Base-by-base conservation (phyloP, 1,140 invertebrate species). In the Aphelinus atriplicis region DNA sequence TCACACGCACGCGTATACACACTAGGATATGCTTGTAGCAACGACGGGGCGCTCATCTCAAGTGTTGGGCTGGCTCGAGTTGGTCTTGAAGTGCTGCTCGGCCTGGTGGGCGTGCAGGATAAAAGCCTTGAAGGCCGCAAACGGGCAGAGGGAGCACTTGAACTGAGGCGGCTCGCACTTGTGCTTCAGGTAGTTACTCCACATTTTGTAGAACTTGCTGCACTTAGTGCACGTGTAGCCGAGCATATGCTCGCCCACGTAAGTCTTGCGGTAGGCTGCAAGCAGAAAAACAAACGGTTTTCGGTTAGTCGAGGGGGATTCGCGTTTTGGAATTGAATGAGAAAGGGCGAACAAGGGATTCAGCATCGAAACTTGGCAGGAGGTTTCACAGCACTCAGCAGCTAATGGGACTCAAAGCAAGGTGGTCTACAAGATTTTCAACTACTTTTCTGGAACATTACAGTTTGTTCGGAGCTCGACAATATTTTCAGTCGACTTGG, bases 161-260 rank as follows among this genome's bases (percentile, higher is more conserved):
- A 87, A 88, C 66, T 88, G 86, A 26, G 87, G 87, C 46, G 87
- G 87, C 76, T 88, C 87, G 78, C 86, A 88, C 75, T 88, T 88
- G 80, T 88, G 87, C 78, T 88, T 88, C 81, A 88, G 77, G 78
- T 88, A 88, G 83, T 88, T 88, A 80, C 86, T 88, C 87, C 87
- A 88, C 87, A 88, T 88, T 82, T 88, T 88, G 85, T 88, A 88
- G 86, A 88, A 88, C 66, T 88, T 88, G 81, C 86, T 88, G 82
- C 87, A 88, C 80, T 87, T 88, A 64, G 85, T 86, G 80, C 87
- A 88, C 51, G 87, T 88, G 78, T 88, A 88, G 77, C 87, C 86
- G 79, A 88, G 84, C 78, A 88, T 83, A 80, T 86, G 86, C 80
- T 88, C 86, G 73, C 86, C 86, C 79, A 87, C 85, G 82, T 86